Base-by-base conservation (phyloP, 2,797 vertebrate species). In the Bradypus variegatus region DNA sequence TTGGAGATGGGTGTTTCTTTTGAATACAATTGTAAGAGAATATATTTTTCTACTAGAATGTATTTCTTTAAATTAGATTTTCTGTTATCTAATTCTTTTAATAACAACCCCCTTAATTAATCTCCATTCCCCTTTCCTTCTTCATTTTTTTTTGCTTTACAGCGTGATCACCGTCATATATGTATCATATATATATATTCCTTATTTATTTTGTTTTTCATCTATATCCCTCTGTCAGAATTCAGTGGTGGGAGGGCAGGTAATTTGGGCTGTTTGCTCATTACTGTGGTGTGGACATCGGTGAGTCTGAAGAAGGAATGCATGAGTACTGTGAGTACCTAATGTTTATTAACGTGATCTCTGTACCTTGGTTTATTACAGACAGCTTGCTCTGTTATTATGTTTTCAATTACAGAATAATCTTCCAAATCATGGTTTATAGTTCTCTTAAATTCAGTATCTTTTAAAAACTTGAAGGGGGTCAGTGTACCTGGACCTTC, bases 291-390 rank as follows among this genome's bases (percentile, higher is more conserved):
- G 4, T 27, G 29, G n/a, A 60, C 29, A 18, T 1, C 36, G 14
- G 5, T 33, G 25, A 2, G 13, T 31, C 13, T 70, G 31, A 29
- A 76, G 21, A 16, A 14, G 2, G 12, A 33, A 50, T 0, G 14
- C 33, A 0, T 14, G 25, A 4, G 0, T 58, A 23, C 2, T 38
- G 1, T 15, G 29, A 50, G 53, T 6, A 9, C 48, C 81, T 33
- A 3, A 3, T 31, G n/a, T 65, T 36, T 55, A 31, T 50, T 53
- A 23, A 4, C 9, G 0, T 6, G 36, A 2, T 13, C 15, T 50
- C 58, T 48, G 38, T 38, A 4, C 64, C 86, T 13, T 21, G 6
- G 18, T 9, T 45, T 18, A 16, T 13, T 21, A 2, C 19, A 8
- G 45, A 27, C 41, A 67, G 75, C 58, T 14, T 23, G n/a, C 21